These are phyloP conservation scores for Pecten maximus DNA, from an alignment of 2,888 invertebrate species.

Conservation along the genomic window DNA sequence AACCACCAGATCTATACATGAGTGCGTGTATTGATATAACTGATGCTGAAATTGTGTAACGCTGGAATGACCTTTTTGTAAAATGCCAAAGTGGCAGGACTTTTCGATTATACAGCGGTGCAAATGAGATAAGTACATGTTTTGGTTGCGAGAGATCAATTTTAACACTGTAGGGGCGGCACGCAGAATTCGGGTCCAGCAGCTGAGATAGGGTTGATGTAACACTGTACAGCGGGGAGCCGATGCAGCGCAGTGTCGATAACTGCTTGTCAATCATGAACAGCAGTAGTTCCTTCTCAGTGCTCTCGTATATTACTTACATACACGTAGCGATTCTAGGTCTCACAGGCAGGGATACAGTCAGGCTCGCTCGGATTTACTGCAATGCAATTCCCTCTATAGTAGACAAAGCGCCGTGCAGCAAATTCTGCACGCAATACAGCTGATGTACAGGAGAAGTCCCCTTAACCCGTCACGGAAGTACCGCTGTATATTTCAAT, in stretches of 20 bases:
- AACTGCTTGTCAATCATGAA: conserved; percentile 15
- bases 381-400: not conserved
- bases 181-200: not conserved
- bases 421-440: not conserved
- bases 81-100: conserved; percentile 31
- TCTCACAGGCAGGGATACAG: not conserved
- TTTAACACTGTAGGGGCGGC: conserved; percentile 35
- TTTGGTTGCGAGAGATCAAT: conserved; percentile 29
- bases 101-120: conserved; percentile 29
- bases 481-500: not conserved
- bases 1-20: not conserved
- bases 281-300: not conserved
- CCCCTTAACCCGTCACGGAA: not conserved
- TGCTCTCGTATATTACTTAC: conserved; percentile 1
- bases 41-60: not conserved
- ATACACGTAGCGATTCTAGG: not conserved
- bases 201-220: not conserved
- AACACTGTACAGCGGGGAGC: not conserved
- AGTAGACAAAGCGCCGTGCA: not conserved
- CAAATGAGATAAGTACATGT: conserved; percentile 35
- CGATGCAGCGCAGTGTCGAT: not conserved
- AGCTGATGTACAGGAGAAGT: not conserved
- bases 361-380: not conserved
- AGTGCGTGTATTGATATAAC: not conserved
- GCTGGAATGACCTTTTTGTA: conserved; percentile 7